These are phyloP conservation scores for Pungitius pungitius DNA, from an alignment of 2,113 vertebrate genomes.

Conservation along the genomic window DNA sequence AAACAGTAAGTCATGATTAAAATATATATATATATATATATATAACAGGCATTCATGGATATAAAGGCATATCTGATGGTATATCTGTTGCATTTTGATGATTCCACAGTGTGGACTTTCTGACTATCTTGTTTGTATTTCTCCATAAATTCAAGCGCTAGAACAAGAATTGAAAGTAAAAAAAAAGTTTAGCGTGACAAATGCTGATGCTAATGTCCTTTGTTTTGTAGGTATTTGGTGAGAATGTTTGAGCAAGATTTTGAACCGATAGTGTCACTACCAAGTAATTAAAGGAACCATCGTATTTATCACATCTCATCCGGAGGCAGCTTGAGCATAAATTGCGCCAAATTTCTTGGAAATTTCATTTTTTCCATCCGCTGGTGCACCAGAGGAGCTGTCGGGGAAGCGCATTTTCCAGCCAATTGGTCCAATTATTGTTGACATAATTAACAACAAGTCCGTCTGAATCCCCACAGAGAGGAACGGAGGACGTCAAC, in stretches of 20 bases:
- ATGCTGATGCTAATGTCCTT: not conserved
- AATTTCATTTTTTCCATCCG: not conserved
- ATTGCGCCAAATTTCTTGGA: not conserved
- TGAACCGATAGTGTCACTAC: not conserved
- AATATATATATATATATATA: conserved; percentile 11
- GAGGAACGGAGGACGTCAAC: conserved; percentile 20
- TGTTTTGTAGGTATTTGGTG: not conserved
- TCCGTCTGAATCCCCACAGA: not conserved
- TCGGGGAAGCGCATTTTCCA: not conserved
- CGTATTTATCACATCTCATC: not conserved
- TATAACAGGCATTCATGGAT: not conserved
- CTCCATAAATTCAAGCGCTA: not conserved
- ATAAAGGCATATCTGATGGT: not conserved
- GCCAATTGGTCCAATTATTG: not conserved
- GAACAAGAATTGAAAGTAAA: conserved; percentile 8
- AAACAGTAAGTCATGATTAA: conserved; percentile 20
- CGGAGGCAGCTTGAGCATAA: not conserved
- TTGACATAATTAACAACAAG: not conserved
- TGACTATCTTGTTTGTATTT: not conserved
- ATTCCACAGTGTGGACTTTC: not conserved
- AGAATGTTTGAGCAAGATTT: not conserved
- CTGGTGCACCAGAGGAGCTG: not conserved
- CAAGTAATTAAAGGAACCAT: not conserved
- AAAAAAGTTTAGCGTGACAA: not conserved
- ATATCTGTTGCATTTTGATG: not conserved